phyloP scores from a whole-genome alignment of 2,797 vertebrate genomes.

The Falco naumanni region DNA sequence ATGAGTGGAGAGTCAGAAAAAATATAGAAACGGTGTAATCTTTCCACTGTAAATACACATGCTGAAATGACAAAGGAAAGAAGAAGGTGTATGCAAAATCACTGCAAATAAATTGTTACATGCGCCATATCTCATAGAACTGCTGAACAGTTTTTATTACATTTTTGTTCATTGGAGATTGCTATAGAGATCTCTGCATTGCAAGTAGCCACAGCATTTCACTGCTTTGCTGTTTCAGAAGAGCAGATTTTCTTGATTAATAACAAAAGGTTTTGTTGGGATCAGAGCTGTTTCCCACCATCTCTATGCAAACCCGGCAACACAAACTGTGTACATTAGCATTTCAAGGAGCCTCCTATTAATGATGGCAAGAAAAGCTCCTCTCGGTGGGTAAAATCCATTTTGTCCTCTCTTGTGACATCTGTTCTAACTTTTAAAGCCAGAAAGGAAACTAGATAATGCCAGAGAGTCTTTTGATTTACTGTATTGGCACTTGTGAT shows the following conservation, averaged over 20 bases:
- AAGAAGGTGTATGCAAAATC: constrained; percentile 24
- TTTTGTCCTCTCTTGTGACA: constrained; percentile 93
- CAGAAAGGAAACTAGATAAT: constrained; percentile 92
- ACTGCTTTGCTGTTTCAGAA: constrained; percentile 77
- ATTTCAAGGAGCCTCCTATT: constrained; percentile 94
- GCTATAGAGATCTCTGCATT: constrained; percentile 71
- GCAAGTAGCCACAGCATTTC: constrained; percentile 72
- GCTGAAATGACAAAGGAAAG: constrained; percentile 32
- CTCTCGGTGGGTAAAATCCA: constrained; percentile 89
- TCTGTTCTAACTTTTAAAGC: constrained; percentile 94
- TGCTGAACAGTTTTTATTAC: constrained; percentile 44
- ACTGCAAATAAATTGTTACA: constrained; percentile 28
- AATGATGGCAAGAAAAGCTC: constrained; percentile 90
- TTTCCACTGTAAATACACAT: constrained; percentile 11
- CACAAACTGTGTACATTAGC: constrained; percentile 90
- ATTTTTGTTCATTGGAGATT: constrained; percentile 66
- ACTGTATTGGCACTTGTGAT: constrained; percentile 84
- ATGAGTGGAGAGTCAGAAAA: constrained; percentile 14
- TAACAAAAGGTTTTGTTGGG: constrained; percentile 87
- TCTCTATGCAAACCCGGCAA: constrained; percentile 89
- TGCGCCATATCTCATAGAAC: not conserved
- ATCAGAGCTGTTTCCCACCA: constrained; percentile 87
- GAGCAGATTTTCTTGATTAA: constrained; percentile 85
- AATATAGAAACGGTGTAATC: not conserved
- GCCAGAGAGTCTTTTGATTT: constrained; percentile 91